These are phyloP conservation scores for Drymonia ruficornis DNA, from an alignment of 2,888 invertebrate genomes.

Conservation along the genomic window DNA sequence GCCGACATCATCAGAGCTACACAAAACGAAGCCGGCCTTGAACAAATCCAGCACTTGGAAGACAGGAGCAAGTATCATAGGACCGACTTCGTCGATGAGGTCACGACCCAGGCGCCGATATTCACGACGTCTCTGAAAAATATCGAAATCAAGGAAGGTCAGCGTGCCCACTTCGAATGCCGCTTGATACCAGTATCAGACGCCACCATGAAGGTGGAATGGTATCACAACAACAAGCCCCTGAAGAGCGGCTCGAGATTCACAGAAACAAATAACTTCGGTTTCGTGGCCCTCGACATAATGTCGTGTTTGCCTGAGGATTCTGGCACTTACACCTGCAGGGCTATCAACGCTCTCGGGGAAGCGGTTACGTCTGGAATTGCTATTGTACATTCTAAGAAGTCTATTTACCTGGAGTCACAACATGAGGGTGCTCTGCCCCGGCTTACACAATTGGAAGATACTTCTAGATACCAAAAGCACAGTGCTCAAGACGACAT, in stretches of 20 bases:
- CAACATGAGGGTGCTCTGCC: constrained; percentile 94
- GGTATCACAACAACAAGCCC: constrained; percentile 96
- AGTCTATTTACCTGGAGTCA: constrained; percentile 94
- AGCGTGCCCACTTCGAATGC: constrained; percentile 97
- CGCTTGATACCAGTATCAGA: constrained; percentile 97
- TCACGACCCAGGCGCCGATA: constrained; percentile 95
- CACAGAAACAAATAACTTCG: constrained; percentile 98
- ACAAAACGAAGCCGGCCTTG: constrained; percentile 94
- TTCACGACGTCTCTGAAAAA: constrained; percentile 97
- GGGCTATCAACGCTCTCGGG: constrained; percentile 95
- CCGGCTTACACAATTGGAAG: constrained; percentile 93
- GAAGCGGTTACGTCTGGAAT: constrained; percentile 97
- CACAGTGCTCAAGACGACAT: constrained; percentile 91
- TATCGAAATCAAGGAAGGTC: constrained; percentile 96
- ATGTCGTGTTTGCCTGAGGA: constrained; percentile 98
- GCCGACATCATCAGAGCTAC: constrained; percentile 93
- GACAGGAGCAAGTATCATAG: constrained; percentile 92
- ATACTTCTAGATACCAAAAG: constrained; percentile 89
- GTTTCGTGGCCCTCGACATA: constrained; percentile 98
- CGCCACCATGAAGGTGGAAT: constrained; percentile 96
- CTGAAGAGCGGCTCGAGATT: constrained; percentile 97
- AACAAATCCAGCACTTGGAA: constrained; percentile 95
- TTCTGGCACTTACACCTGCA: constrained; percentile 97
- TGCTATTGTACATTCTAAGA: constrained; percentile 92
- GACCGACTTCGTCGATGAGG: constrained; percentile 90